These are phyloP conservation scores for Drosophila jambulina DNA, from an alignment of 1,140 invertebrate species.

Conservation along the genomic window DNA sequence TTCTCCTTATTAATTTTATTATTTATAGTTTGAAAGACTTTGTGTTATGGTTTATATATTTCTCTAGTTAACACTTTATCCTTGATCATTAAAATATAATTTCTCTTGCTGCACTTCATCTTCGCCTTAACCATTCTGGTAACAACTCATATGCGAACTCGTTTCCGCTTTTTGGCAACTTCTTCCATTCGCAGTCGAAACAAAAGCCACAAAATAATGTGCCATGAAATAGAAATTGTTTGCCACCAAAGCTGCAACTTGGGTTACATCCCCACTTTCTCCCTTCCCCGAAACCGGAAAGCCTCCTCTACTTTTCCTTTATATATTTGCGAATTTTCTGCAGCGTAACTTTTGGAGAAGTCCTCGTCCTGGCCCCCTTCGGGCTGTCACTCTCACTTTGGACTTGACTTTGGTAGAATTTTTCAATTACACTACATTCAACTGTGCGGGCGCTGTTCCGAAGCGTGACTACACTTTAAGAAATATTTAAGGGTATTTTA, in stretches of 20 bases:
- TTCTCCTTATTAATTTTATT: not conserved
- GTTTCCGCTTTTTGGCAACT: constrained; percentile 53
- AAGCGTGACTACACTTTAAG: constrained; percentile 26
- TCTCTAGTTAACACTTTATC: not conserved
- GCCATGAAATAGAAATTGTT: constrained; percentile 82
- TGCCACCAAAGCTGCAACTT: constrained; percentile 47
- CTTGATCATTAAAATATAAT: not conserved
- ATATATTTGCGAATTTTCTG: constrained; percentile 73
- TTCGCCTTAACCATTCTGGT: not conserved
- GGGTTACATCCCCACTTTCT: constrained; percentile 16
- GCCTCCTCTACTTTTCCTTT: constrained; percentile 17
- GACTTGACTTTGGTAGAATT: constrained; percentile 82
- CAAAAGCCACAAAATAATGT: constrained; percentile 83
- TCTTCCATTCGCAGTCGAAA: constrained; percentile 63
- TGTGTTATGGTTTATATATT: no score
- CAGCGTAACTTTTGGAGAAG: constrained; percentile 77
- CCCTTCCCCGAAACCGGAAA: not conserved
- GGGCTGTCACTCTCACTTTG: constrained; percentile 80
- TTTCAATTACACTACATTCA: constrained; percentile 79
- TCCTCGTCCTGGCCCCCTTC: constrained; percentile 18
- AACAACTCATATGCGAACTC: constrained; percentile 45
- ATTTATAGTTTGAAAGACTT: no score
- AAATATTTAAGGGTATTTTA: not conserved
- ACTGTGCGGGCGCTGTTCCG: constrained; percentile 25
- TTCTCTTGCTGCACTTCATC: constrained; percentile 1